phyloP scores from a whole-genome alignment of 35 echinoderm and acorn worm genomes.

The Hemicentrotus pulcherrimus region DNA sequence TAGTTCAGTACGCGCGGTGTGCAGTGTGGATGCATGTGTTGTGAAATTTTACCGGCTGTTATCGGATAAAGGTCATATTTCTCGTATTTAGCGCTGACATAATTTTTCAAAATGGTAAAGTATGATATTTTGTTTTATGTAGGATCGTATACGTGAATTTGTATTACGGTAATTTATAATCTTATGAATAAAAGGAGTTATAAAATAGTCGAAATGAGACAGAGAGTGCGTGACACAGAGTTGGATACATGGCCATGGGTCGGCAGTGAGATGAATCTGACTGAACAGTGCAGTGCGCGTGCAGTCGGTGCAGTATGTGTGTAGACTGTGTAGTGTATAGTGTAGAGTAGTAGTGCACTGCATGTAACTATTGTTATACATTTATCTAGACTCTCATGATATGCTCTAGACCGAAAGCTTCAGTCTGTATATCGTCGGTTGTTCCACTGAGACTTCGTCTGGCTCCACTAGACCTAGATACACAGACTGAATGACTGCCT shows the following conservation, averaged over 20 bases:
- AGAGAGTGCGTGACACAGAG: not conserved
- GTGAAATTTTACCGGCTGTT: not conserved
- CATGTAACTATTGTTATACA: too few relatives aligned
- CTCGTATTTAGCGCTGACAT: not conserved
- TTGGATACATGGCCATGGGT: not conserved
- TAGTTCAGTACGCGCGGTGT: not conserved
- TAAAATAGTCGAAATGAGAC: not conserved
- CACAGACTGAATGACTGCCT: too few relatives aligned
- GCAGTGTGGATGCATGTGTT: not conserved
- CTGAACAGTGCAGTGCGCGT: too few relatives aligned
- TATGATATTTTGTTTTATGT: not conserved
- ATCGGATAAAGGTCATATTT: not conserved
- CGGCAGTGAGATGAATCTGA: too few relatives aligned
- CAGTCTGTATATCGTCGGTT: too few relatives aligned
- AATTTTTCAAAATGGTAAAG: not conserved
- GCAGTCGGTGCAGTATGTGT: too few relatives aligned
- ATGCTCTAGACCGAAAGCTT: too few relatives aligned
- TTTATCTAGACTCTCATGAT: too few relatives aligned
- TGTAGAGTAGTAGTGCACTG: too few relatives aligned
- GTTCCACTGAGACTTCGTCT: too few relatives aligned
- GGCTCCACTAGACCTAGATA: too few relatives aligned
- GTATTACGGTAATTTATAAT: not conserved
- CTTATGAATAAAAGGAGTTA: not conserved
- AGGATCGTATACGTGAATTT: not conserved
- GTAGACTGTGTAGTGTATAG: too few relatives aligned